Base-by-base conservation (phyloP, 1,140 invertebrate species). In the Diorhabda elongata region DNA sequence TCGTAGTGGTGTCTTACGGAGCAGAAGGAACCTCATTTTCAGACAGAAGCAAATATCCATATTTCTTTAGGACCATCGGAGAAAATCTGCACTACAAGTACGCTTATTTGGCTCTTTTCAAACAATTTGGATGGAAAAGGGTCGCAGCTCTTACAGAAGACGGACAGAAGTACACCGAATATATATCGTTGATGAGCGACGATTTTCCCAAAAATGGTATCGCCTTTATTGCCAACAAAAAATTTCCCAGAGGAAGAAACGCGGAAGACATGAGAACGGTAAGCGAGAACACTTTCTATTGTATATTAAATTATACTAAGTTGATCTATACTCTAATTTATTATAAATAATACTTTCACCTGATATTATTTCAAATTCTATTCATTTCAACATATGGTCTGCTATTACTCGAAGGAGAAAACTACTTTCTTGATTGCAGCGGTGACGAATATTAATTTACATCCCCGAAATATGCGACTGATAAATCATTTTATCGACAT, bases 131-230 rank as follows among this genome's bases (percentile, higher is more conserved):
- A 2, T 94, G 92, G 92, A 85, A 81, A 62, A 82, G 89, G 67
- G 84, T 94, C 0, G 91, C 91, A 0, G 86, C 91, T 2, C 74
- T 95, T 26, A 91, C 91, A 0, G 91, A 93, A 80, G 90, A 91
- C 74, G 90, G 90, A 7, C 90, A 92, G 74, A 92, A 92, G 77
- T 92, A 93, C 67, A 90, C 90, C 0, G 91, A 93, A 71, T 94
- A 93, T 73, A 87, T 94, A 70, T 87, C 89, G 0, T 83, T 87
- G 43, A 86, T 93, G 79, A 88, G 92, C 73, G 87, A 89, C 69
- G 69, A 85, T 44, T 76, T 92, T 2, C 84, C 87, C 64, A 78
- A 83, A 42, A 83, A 90, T 70, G 85, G 85, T 8, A 89, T 92
- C 70, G 83, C 80, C 42, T 88, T 93, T 69, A 85, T 91, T 44